Evolutionary conservation across 2,888 invertebrate genomes (phyloP), one percentile per base, ranked within the genome.

Genomic region (Blastobasis adustella): DNA sequence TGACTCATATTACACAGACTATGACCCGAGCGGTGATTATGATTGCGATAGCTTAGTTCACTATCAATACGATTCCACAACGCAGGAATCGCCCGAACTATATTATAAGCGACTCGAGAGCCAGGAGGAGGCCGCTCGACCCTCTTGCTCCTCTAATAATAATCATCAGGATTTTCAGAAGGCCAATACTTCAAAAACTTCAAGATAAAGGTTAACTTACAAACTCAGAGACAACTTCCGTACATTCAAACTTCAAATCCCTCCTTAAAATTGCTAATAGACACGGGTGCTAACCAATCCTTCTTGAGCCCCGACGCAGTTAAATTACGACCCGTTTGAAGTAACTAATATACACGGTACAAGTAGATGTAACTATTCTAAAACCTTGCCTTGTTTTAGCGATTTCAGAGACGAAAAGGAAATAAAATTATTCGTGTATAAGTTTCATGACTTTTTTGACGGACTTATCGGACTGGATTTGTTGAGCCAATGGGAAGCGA

Each of bases 381-480:
- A 58, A 23, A 53, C 54, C 0, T n/a, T 60, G 50, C 62, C 57
- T 2, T 56, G 54, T 45, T 60, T 60, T 50, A 23, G 45, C 1
- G 62, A 62, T 45, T 59, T 60, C 49, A 55, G 57, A 8, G 47
- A 46, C 7, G 10, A 2, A 37, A 46, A 43, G n/a, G 39, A 52
- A 5, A 55, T 53, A 1, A 54, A 44, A 36, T 38, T 54, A 37
- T 58, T 54, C 42, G 47, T 58, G 47, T 10, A 58, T 39, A 43
- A 47, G 5, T 59, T 58, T 50, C 58, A 59, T n/a, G 46, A 61
- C 5, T 51, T 51, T 46, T 61, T 59, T 10, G 58, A 61, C 45
- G 61, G 59, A 0, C 42, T 63, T 0, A 55, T 63, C 37, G 63
- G 62, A 0, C 46, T 51, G 6, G 63, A 62, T 44, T 41, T 63